Percentiles rank a stretch among this genome's conserved stretches.
phyloP scores from a whole-genome alignment of 2,797 vertebrate genomes.

The Hylomyscus alleni region DNA sequence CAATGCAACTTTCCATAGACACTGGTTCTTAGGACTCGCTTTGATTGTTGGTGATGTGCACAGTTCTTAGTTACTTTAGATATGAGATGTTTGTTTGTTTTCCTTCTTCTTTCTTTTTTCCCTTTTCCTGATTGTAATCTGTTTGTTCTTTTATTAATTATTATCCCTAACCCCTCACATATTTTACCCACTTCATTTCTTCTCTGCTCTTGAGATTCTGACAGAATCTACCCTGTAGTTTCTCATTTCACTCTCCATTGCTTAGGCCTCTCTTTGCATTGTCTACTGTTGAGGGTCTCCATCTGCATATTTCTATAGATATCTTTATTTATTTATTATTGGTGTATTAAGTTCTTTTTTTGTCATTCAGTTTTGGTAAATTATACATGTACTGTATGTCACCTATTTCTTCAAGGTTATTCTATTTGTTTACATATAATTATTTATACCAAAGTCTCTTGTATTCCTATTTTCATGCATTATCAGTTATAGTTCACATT shows the following conservation, averaged over 20 bases:
- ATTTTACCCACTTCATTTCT: neutral
- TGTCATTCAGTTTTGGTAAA: neutral
- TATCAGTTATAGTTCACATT: neutral
- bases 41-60: neutral
- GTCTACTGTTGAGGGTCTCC: neutral
- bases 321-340: neutral
- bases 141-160: constrained; percentile 30
- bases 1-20: neutral
- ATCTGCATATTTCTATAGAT: neutral
- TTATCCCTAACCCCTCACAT: neutral
- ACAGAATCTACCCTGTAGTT: neutral
- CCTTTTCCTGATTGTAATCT: neutral
- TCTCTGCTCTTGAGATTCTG: constrained; percentile 14
- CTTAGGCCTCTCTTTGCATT: neutral
- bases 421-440: neutral
- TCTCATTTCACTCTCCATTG: neutral
- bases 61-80: neutral
- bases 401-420: constrained; percentile 6
- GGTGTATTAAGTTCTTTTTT: neutral
- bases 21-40: neutral
- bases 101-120: neutral
- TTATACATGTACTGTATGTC: too few species aligned
- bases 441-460: neutral
- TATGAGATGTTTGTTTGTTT: neutral
- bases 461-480: neutral